These are phyloP conservation scores for Acestrorhynchus altus DNA, from an alignment of 2,797 vertebrate species.

Conservation along the genomic window DNA sequence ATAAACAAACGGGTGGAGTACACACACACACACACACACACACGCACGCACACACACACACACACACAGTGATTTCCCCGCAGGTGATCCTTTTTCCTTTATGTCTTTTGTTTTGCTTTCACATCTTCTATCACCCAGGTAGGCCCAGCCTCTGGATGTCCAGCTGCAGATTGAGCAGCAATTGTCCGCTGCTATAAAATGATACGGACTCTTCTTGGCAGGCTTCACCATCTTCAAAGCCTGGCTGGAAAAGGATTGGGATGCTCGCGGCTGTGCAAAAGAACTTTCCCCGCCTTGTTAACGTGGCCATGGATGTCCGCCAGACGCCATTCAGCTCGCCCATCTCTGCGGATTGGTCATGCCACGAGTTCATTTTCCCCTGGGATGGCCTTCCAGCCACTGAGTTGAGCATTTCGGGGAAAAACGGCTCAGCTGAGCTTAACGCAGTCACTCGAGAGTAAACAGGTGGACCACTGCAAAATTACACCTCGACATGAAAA, in stretches of 20 bases:
- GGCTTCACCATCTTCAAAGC: slow-evolving; percentile 23
- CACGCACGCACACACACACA: neutral
- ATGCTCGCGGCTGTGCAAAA: slow-evolving; percentile 16
- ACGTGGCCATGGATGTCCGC: neutral
- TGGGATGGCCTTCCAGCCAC: neutral
- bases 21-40: slow-evolving; percentile 30
- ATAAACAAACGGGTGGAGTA: slow-evolving; percentile 32
- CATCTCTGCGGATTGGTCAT: slow-evolving; percentile 21
- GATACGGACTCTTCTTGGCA: slow-evolving; percentile 26
- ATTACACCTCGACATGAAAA: neutral
- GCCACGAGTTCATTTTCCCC: slow-evolving; percentile 36
- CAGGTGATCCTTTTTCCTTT: neutral
- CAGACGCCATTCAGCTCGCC: slow-evolving; percentile 10
- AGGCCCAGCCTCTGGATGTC: slow-evolving; percentile 6
- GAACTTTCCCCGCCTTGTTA: slow-evolving; percentile 17
- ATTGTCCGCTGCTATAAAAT: slow-evolving; percentile 18
- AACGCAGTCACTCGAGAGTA: slow-evolving; percentile 15
- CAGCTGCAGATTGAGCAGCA: slow-evolving; percentile 22
- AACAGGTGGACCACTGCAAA: slow-evolving; percentile 9
- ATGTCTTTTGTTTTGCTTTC: neutral
- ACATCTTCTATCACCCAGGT: neutral
- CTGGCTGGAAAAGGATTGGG: slow-evolving; percentile 32
- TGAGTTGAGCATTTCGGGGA: neutral
- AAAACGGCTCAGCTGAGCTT: neutral
- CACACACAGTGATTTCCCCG: neutral